A percentile compares a stretch with the other conserved stretches of the same genome.
Evolutionary conservation across 2,113 vertebrate species (phyloP).

Genomic region (Chloropsis hardwickii): DNA sequence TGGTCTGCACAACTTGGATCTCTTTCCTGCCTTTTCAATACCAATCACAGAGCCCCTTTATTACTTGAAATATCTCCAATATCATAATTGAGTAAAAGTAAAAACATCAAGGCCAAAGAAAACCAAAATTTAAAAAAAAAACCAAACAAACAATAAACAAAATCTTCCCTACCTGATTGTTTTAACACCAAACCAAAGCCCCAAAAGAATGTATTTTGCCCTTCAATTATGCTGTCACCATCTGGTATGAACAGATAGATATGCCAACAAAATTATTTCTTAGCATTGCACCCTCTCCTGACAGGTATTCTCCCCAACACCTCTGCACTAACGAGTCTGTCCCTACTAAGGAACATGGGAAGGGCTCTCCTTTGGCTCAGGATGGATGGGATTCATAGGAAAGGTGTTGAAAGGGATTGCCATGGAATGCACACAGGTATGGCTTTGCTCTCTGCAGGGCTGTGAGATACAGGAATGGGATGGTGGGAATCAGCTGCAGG

Average conservation of each 20-base stretch:
- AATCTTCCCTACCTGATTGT: neutral
- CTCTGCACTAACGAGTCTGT: neutral
- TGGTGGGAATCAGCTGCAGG: neutral
- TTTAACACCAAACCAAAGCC: neutral
- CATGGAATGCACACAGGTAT: neutral
- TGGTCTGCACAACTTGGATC: neutral
- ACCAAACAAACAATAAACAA: no score
- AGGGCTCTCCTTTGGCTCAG: neutral
- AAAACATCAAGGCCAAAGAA: neutral
- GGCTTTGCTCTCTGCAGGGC: neutral
- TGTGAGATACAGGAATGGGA: neutral
- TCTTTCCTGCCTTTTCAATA: neutral
- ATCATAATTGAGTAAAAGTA: neutral
- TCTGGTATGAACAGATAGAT: neutral
- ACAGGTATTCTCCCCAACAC: fast-evolving
- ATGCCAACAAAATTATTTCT: neutral
- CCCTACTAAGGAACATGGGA: neutral
- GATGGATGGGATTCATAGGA: neutral
- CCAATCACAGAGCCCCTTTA: neutral
- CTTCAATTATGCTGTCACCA: neutral
- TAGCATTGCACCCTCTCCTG: neutral
- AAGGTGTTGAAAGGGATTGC: neutral
- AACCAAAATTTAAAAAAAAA: neutral
- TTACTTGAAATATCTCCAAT: neutral
- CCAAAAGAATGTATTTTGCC: neutral